Base-by-base conservation (phyloP, 1,140 invertebrate genomes). In the Neotoxoptera formosana region DNA sequence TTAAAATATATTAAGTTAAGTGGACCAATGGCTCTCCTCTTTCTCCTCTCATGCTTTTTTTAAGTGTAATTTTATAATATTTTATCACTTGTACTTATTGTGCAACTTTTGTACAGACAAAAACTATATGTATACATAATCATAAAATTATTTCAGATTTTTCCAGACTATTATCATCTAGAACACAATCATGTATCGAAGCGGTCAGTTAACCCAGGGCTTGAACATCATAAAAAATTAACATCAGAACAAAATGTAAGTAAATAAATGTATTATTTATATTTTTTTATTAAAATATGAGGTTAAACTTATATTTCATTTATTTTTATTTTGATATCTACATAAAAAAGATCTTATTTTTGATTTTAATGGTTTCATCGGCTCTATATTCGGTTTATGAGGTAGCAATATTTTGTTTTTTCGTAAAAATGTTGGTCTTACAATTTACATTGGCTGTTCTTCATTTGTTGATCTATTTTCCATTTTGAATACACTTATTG, bases 101-200 rank as follows among this genome's bases (percentile, higher is more conserved):
- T 67, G 17, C 30, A 67, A n/a, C 4, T 17, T 34, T n/a, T 76
- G 60, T 76, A n/a, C 30, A 34, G 2, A 76, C n/a, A 17, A 76
- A 76, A 76, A n/a, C 14, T 30, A 14, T 30, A n/a, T 30, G 14
- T n/a, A 20, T 76, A n/a, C 14, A n/a, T 76, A 17, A n/a, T 41
- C 41, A 76, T 4, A n/a, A n/a, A 95, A 95, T 95, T 95, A 86
- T 96, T 96, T 9, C 96, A 98, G 97, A 98, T 98, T 95, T 96
- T 97, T 94, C 96, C 96, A 94, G 96, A 97, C 95, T 97, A 97
- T 95, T 98, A 97, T 95, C 97, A 98, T 95, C 97, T 98, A 95
- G 96, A 97, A 94, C 97, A 98, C 95, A 96, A 96, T 94, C 96
- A 96, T 86, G 96, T 98, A 84, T 95, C 96, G 87, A 97, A 97